Base-by-base conservation (phyloP, 30 jellyfish, hydroid and myxozoan species). In the Mastigias papua region DNA sequence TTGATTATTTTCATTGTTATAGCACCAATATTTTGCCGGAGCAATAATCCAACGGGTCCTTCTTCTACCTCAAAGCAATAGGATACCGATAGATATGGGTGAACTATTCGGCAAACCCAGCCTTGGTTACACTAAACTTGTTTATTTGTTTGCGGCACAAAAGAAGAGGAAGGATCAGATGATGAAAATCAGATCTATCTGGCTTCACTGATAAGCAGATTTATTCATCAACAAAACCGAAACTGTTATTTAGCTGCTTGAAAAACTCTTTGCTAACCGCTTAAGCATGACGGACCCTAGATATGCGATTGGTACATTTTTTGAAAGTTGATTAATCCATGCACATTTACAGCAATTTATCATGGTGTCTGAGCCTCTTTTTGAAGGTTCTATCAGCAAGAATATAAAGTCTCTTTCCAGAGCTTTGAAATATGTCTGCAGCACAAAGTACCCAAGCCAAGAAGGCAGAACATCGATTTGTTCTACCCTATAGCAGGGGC, bases 111-210 rank as follows among this genome's bases (percentile, higher is more conserved):
- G 23, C 35, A 8, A 20, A 2, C 0, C 42, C 2, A 15, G 37
- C 37, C 3, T 4, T 63, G 23, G 8, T 25, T 25, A 63, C n/a
- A n/a, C n/a, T n/a, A n/a, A n/a, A n/a, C 23, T 63, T 63, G 15
- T 63, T 63, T 27, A 20, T 63, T 63, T 11, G 13, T 63, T 27
- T 63, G 23, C 26, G 5, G 7, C 19, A 25, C 37, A 63, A 63
- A 8, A 63, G 34, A 63, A 27, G 74, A 63, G 74, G 74, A 63
- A 63, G 74, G 74, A 63, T 63, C 74, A 25, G 74, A 20, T 63
- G 67, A 63, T 20, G 19, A 63, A 63, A 63, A 22, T 63, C 46
- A 17, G 26, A 42, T 25, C 74, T 20, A 63, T 22, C 35, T 63
- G 74, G 74, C 35, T 27, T 63, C 26, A 63, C n/a, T 2, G 7